Conservation (phyloP, 2,888 invertebrate genomes). For the Nymphalis c-album region DNA sequence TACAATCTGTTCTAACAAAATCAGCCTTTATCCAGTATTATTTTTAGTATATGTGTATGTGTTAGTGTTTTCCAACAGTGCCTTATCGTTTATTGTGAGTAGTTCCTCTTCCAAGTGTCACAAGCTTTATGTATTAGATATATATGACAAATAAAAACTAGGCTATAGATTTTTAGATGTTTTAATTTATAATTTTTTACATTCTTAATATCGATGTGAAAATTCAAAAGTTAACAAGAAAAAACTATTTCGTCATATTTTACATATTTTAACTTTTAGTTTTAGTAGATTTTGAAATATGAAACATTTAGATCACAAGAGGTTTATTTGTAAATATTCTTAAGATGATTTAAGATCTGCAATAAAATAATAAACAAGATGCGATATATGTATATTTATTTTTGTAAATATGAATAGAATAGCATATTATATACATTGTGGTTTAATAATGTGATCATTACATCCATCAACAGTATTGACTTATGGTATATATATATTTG, state of each 20-base stretch:
- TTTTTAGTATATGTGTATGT: conserved; percentile 38
- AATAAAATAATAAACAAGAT: not conserved
- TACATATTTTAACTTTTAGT: too few species aligned
- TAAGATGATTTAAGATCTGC: not conserved
- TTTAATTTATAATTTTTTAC: conserved; percentile 5
- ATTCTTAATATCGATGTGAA: not conserved
- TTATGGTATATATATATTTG: conserved; percentile 1
- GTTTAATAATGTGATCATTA: conserved; percentile 16
- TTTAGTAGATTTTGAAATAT: not conserved
- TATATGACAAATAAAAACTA: conserved; percentile 11
- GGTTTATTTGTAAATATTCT: not conserved
- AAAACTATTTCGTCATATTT: not conserved
- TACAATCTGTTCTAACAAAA: conserved; percentile 20
- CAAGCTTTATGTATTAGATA: conserved; percentile 18
- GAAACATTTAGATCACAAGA: not conserved
- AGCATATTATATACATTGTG: not conserved
- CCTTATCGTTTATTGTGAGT: conserved; percentile 33
- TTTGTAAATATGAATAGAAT: conserved; percentile 2
- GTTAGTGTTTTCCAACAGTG: conserved; percentile 34
- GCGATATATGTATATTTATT: conserved; percentile 6
- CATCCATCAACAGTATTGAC: conserved; percentile 23
- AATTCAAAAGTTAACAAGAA: not conserved
- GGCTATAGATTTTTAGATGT: not conserved
- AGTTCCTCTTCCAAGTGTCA: conserved; percentile 36
- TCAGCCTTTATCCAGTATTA: conserved; percentile 46